phyloP scores from a whole-genome alignment of 2,113 vertebrate genomes.

The Brevimyrus niger region DNA sequence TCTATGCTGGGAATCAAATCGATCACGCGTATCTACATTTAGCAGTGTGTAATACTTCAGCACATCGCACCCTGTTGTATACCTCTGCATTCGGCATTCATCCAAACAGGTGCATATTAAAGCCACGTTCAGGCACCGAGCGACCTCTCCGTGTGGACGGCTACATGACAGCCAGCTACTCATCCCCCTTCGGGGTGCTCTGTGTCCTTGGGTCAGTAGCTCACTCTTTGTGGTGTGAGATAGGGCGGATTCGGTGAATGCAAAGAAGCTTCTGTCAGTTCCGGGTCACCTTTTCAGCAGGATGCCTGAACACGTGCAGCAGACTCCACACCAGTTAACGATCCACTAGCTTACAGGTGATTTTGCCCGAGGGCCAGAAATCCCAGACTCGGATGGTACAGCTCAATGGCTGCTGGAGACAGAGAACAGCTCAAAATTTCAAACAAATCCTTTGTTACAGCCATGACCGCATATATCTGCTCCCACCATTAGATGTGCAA shows the following conservation, averaged over 20 bases:
- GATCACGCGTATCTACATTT: not conserved
- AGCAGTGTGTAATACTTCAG: not conserved
- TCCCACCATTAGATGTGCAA: not conserved
- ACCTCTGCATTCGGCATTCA: not conserved
- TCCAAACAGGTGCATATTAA: not conserved
- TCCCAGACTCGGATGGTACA: not conserved
- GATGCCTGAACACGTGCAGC: not conserved
- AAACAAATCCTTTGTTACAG: slow-evolving; percentile 1
- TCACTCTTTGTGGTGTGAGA: not conserved
- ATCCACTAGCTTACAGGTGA: not conserved
- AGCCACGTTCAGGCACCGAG: not conserved
- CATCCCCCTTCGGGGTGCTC: not conserved
- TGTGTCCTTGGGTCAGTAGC: not conserved
- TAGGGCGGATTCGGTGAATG: not conserved
- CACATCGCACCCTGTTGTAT: not conserved
- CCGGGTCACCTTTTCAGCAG: not conserved
- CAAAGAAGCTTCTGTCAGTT: not conserved
- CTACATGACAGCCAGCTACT: not conserved
- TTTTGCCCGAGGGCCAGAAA: not conserved
- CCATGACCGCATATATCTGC: not conserved
- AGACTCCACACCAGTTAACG: not conserved
- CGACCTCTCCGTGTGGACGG: not conserved
- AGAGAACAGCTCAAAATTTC: not conserved
- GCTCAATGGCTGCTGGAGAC: not conserved
- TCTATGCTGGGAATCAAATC: not conserved